A percentile compares a stretch with the other conserved stretches of the same genome.
These are phyloP conservation scores for Buceros bicornis DNA, from an alignment of 2,797 vertebrate genomes.

Conservation along the genomic window DNA sequence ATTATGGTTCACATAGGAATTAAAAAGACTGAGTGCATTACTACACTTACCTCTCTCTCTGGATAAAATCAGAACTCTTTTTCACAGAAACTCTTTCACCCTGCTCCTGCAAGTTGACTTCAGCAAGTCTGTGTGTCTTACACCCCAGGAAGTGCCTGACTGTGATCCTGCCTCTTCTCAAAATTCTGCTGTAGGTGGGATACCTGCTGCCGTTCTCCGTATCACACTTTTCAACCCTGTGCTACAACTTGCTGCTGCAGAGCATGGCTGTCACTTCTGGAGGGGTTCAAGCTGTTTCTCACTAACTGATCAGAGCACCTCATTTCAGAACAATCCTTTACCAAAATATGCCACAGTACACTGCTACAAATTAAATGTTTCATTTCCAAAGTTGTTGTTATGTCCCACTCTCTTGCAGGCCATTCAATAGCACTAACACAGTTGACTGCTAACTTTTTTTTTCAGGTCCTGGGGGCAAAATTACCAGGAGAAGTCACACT, in stretches of 20 bases:
- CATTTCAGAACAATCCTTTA: background rate
- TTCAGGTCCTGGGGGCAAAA: background rate
- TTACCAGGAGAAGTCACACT: rapidly evolving
- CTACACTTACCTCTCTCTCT: background rate
- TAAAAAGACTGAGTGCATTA: background rate
- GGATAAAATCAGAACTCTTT: background rate
- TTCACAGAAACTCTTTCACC: background rate
- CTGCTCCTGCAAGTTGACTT: background rate
- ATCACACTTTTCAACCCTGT: background rate
- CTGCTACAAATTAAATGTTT: background rate
- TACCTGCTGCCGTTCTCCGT: background rate
- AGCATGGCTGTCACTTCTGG: background rate
- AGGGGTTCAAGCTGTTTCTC: background rate
- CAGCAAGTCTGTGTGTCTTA: background rate
- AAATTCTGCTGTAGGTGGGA: background rate
- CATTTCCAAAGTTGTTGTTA: background rate
- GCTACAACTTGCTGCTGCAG: background rate
- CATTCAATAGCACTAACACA: background rate
- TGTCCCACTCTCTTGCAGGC: background rate
- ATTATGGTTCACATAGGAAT: background rate
- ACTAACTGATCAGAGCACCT: background rate
- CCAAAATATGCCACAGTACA: background rate
- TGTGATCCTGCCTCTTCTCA: background rate
- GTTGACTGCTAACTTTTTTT: background rate
- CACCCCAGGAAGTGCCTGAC: rapidly evolving